These are phyloP conservation scores for Ylistrum balloti DNA, from an alignment of 1,140 invertebrate species.

Conservation along the genomic window DNA sequence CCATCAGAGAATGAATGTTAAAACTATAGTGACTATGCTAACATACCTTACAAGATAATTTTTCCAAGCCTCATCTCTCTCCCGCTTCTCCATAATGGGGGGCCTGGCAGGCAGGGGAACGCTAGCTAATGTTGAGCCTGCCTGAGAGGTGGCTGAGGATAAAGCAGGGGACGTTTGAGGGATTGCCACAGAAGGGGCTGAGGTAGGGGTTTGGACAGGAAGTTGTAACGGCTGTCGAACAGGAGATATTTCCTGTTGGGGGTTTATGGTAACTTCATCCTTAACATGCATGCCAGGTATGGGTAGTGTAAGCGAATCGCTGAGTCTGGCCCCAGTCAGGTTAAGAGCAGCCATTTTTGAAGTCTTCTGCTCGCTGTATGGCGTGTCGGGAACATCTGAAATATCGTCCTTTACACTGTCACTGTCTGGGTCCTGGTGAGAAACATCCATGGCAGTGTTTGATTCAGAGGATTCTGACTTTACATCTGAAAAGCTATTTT, in stretches of 20 bases:
- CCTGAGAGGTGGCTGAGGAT: not conserved
- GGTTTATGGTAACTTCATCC: not conserved
- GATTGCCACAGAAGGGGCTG: conserved; percentile 44
- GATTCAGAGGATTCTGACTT: conserved; percentile 54
- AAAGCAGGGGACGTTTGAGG: not conserved
- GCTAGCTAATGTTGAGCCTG: not conserved
- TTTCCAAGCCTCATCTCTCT: conserved; percentile 85
- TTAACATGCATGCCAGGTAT: conserved; percentile 56
- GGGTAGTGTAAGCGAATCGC: conserved; percentile 72
- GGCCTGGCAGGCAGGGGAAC: conserved; percentile 44
- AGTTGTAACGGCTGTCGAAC: not conserved
- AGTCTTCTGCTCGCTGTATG: not conserved
- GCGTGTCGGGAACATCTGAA: not conserved
- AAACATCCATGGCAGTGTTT: conserved; percentile 45
- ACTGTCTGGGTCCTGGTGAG: conserved; percentile 39
- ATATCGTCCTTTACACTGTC: conserved; percentile 18
- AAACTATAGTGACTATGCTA: no score
- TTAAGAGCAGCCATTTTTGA: conserved; percentile 21
- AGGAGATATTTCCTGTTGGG: conserved; percentile 36
- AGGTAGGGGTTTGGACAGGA: conserved; percentile 44
- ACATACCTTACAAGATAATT: conserved; percentile 84
- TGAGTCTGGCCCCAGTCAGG: conserved; percentile 64
- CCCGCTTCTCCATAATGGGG: conserved; percentile 67
- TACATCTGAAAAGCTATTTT: conserved; percentile 55
- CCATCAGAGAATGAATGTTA: no score